Evolutionary conservation across 2,888 invertebrate species (phyloP), one percentile per base, ranked within the genome.

Genomic region (Cephus pulcher): DNA sequence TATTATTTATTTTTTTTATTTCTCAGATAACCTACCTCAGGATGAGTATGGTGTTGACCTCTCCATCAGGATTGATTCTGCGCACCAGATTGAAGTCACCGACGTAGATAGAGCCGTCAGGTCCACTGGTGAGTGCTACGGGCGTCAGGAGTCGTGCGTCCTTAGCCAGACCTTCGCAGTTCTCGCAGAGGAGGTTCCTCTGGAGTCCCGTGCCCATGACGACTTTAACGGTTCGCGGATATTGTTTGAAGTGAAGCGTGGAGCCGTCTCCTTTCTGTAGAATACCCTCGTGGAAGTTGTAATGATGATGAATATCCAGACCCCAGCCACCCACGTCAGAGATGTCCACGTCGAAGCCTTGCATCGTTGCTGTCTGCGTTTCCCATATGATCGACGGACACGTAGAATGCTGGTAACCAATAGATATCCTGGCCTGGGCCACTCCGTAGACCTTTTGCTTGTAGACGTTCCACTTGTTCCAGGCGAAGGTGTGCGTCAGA

Each of bases 321-420:
- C 99, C 98, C 99, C 99, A 99, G 74, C 98, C 98, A 1, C 99
- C 99, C 77, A 99, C 97, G 90, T 98, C 98, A 0, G 99, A 98
- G 83, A 98, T 98, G 88, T 97, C 97, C 75, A 99, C 97, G 91
- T 98, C 98, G 92, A 98, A 98, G 34, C 99, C 99, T 91, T 98
- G 97, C 86, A 99, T 92, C 69, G 97, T 97, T 2, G 98, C 97
- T 0, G 98, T 98, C 92, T 98, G 97, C 3, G 97, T 97, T 86
- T 98, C 97, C 99, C 99, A 99, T 69, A 99, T 96, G 23, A 98
- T 95, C 80, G 96, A 94, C 70, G 94, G 93, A 91, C 99, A 99
- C 12, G 95, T 95, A 23, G 95, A 95, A 91, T 99, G 98, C 91
- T 98, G 96, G 91, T 99, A 99, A 37, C 99, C 99, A 80, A 99